Evolutionary conservation across 2,888 invertebrate genomes (phyloP).

Genomic region (Colletes collaris): DNA sequence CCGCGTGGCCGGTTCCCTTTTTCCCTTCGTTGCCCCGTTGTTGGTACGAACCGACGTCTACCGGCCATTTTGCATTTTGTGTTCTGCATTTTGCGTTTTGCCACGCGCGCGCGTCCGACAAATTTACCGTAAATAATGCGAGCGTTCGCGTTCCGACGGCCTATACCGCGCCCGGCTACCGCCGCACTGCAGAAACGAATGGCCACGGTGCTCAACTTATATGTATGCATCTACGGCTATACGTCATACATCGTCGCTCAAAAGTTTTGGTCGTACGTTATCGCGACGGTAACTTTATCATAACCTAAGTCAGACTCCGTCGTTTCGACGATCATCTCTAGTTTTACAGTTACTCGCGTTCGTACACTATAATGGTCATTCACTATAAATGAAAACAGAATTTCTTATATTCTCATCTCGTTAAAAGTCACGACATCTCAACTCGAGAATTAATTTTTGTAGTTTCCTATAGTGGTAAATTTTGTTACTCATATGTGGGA

Average conservation of each 20-base stretch:
- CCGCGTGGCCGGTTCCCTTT: conserved; percentile 12
- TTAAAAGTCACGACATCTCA: too few species aligned
- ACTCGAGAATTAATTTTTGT: too few species aligned
- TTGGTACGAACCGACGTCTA: neutral
- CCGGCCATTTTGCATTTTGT: conserved; percentile 71
- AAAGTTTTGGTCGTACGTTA: too few species aligned
- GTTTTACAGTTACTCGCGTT: too few species aligned
- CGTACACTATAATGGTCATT: too few species aligned
- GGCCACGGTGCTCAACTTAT: neutral
- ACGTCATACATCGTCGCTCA: neutral
- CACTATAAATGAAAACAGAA: too few species aligned
- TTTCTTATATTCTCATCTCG: too few species aligned
- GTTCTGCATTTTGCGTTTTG: conserved; percentile 76
- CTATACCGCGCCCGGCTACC: neutral
- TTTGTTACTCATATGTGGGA: too few species aligned
- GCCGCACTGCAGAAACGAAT: conserved; percentile 31
- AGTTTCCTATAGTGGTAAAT: too few species aligned
- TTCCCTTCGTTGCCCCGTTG: conserved; percentile 20
- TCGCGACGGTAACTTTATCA: too few species aligned
- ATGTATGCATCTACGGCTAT: neutral
- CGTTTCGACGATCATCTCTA: too few species aligned
- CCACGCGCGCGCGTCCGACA: conserved; percentile 68
- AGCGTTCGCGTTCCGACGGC: conserved; percentile 68
- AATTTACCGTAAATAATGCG: conserved; percentile 80
- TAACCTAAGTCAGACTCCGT: too few species aligned